These are phyloP conservation scores for Campylorhamphus procurvoides DNA, from an alignment of 2,113 vertebrate genomes.

Conservation along the genomic window DNA sequence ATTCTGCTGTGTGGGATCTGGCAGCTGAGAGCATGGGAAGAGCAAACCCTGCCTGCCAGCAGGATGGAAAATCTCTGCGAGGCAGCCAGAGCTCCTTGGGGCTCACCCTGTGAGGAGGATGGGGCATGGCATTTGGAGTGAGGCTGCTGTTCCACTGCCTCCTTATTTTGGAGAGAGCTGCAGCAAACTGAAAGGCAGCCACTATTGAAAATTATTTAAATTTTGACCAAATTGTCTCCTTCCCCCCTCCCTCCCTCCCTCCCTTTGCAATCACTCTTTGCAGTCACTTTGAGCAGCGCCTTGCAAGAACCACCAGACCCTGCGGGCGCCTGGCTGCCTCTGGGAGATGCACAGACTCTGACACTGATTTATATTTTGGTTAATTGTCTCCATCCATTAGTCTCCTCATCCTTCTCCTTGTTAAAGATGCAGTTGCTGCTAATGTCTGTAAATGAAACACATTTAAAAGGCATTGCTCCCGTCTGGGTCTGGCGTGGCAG, in stretches of 20 bases:
- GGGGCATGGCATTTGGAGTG: rapidly evolving
- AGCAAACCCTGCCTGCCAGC: not conserved
- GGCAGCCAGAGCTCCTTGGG: not conserved
- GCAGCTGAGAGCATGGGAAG: not conserved
- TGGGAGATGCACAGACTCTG: not conserved
- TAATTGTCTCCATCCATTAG: conserved; percentile 72
- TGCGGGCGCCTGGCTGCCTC: conserved; percentile 37
- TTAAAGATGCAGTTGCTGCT: conserved; percentile 43
- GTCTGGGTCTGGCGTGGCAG: not conserved
- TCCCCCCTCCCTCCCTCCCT: not conserved
- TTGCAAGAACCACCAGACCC: not conserved
- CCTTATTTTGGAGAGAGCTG: not conserved
- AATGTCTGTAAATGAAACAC: conserved; percentile 17
- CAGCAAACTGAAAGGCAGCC: not conserved
- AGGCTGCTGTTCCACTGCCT: rapidly evolving
- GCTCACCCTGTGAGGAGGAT: not conserved
- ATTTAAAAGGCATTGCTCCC: not conserved
- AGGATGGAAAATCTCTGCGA: not conserved
- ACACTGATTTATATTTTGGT: conserved; percentile 57
- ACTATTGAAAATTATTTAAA: not conserved
- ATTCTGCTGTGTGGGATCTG: not conserved
- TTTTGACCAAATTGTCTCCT: not conserved
- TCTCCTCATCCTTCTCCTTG: conserved; percentile 43
- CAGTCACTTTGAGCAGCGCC: not conserved
- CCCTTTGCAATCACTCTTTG: not conserved